These are phyloP conservation scores for Drosophila kohkoa DNA, from an alignment of 1,140 invertebrate species.

Conservation along the genomic window DNA sequence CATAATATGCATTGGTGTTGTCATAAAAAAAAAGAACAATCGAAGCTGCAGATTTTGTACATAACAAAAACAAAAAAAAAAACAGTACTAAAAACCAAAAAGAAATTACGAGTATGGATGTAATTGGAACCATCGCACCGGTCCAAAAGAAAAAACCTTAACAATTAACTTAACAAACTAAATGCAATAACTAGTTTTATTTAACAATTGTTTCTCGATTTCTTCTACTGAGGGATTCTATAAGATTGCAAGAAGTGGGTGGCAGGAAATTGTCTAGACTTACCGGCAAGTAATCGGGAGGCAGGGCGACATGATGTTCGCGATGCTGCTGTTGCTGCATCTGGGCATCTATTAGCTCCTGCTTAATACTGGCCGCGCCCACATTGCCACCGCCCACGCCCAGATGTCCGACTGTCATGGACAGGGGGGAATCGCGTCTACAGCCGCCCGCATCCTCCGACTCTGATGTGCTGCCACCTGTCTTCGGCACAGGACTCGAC, in stretches of 20 bases:
- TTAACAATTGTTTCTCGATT: constrained; percentile 1
- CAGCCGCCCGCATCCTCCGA: constrained; percentile 86
- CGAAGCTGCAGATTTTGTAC: constrained; percentile 34
- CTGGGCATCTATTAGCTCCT: constrained; percentile 86
- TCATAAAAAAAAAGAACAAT: constrained; percentile 34
- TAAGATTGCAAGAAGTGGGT: neutral
- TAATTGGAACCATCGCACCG: constrained; percentile 84
- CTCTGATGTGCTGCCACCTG: constrained; percentile 86
- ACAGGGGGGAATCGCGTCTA: constrained; percentile 85
- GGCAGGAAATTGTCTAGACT: constrained; percentile 61
- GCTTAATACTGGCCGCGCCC: constrained; percentile 86
- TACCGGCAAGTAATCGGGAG: constrained; percentile 85
- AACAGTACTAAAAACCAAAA: neutral
- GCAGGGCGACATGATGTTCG: constrained; percentile 79
- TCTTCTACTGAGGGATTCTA: no score
- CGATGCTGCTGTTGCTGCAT: constrained; percentile 78
- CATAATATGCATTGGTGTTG: constrained; percentile 11
- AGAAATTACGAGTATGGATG: constrained; percentile 28
- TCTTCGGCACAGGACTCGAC: constrained; percentile 88
- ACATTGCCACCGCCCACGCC: constrained; percentile 78
- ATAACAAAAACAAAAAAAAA: constrained; percentile 41
- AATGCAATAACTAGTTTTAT: constrained; percentile 41
- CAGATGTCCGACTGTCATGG: constrained; percentile 76
- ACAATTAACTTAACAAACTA: constrained; percentile 76
- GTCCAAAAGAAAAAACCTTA: constrained; percentile 85